phyloP scores from a whole-genome alignment of 1,140 invertebrate genomes.

The Pristionchus pacificus region DNA sequence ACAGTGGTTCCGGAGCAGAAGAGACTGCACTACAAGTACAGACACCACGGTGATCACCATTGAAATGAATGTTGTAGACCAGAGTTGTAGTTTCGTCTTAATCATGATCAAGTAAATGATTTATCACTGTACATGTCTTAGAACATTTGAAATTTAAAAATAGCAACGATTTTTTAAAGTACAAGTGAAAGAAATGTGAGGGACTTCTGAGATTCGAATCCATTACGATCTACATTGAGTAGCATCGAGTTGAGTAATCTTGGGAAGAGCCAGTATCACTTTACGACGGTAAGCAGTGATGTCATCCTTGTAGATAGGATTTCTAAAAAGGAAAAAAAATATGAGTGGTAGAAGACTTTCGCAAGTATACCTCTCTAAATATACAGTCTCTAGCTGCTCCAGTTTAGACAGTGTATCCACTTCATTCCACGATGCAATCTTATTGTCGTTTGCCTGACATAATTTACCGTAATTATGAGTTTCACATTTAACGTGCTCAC shows the following conservation, averaged over 20 bases:
- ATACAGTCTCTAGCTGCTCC: constrained; percentile 79
- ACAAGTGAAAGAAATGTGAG: too few relatives aligned
- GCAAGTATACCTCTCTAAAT: constrained; percentile 70
- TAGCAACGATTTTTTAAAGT: too few relatives aligned
- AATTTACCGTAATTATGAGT: constrained; percentile 20
- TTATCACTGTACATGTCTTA: too few relatives aligned
- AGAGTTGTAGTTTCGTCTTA: too few relatives aligned
- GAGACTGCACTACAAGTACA: constrained; percentile 28
- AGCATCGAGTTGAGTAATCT: constrained; percentile 86
- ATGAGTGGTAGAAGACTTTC: neutral
- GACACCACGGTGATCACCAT: constrained; percentile 12
- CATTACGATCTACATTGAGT: constrained; percentile 13
- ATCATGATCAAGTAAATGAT: too few relatives aligned
- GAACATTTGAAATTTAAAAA: too few relatives aligned
- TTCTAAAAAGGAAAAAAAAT: too few relatives aligned
- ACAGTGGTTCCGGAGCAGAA: constrained; percentile 27
- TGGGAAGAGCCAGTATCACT: constrained; percentile 79
- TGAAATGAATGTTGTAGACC: too few relatives aligned
- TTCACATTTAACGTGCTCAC: constrained; percentile 63
- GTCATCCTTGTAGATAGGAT: constrained; percentile 70
- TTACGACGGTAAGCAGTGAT: constrained; percentile 85
- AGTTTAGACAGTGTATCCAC: constrained; percentile 73
- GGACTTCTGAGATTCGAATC: too few relatives aligned
- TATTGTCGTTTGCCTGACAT: constrained; percentile 84
- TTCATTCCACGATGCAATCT: constrained; percentile 78